Percentiles rank a stretch among this genome's conserved stretches.
phyloP scores from a whole-genome alignment of 2,113 vertebrate species.

The Nansenia antarctica region DNA sequence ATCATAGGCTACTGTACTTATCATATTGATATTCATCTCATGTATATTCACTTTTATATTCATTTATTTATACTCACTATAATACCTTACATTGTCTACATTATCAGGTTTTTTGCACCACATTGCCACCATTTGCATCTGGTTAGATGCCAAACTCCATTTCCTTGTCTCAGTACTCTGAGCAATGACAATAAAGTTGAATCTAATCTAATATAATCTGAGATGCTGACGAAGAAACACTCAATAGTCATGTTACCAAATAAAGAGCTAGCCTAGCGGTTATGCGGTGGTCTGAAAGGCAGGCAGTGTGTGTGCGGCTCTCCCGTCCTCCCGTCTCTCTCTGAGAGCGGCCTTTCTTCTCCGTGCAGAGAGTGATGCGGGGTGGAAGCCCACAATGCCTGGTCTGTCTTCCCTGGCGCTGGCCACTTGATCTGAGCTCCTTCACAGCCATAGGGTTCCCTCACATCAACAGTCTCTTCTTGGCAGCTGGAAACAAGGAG shows the following conservation, averaged over 20 bases:
- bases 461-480: constrained; percentile 10
- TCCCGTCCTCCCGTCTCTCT: constrained; percentile 39
- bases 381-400: constrained; percentile 61
- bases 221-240: constrained; percentile 23
- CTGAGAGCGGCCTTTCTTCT: constrained; percentile 63
- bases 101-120: too few species aligned
- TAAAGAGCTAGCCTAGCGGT: constrained; percentile 25
- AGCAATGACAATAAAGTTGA: too few species aligned
- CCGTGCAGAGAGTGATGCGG: constrained; percentile 41
- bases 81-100: too few species aligned
- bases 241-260: constrained; percentile 31
- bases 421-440: constrained; percentile 58
- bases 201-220: too few species aligned
- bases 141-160: too few species aligned
- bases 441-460: constrained; percentile 52
- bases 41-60: too few species aligned
- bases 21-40: too few species aligned
- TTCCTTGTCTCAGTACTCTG: too few species aligned
- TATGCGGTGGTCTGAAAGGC: constrained; percentile 54
- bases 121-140: too few species aligned
- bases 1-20: too few species aligned
- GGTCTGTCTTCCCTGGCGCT: constrained; percentile 57
- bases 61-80: too few species aligned
- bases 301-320: constrained; percentile 49
- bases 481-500: constrained; percentile 27